Conservation (phyloP, 2,888 invertebrate genomes). For the Gryllus longicercus region DNA sequence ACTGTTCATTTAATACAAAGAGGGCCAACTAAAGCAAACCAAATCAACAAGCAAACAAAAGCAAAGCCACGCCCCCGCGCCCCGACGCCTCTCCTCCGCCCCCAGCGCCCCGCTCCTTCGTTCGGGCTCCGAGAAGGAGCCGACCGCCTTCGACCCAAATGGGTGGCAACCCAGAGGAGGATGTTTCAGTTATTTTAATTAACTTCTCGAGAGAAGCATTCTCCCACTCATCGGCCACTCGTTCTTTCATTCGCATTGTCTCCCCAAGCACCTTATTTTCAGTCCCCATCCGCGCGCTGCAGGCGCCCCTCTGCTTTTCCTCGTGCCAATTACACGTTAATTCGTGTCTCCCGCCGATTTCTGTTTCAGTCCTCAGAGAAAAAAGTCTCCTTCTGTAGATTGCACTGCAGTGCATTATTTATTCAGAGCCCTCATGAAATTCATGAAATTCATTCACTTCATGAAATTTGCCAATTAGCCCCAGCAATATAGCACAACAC, state of each 20-base stretch:
- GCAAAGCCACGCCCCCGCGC: background rate
- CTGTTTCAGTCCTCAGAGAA: background rate
- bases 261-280: background rate
- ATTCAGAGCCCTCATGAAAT: too few species aligned
- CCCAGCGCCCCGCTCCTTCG: background rate
- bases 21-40: conserved; percentile 20
- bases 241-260: background rate
- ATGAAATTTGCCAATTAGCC: too few species aligned
- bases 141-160: background rate
- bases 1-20: background rate
- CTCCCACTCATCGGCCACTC: background rate
- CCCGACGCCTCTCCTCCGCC: background rate
- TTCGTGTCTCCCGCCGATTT: conserved; percentile 4
- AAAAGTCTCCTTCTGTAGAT: background rate
- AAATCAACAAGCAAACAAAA: conserved; percentile 23
- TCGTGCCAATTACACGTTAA: conserved; percentile 2
- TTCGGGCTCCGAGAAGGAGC: background rate
- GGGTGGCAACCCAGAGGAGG: background rate
- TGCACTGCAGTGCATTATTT: background rate
- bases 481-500: too few species aligned
- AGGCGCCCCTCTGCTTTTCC: background rate
- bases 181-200: conserved; percentile 31
- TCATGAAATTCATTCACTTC: too few species aligned
- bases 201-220: conserved; percentile 29
- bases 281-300: background rate